Base-by-base conservation (phyloP, 2,113 vertebrate species). In the Alligator sinensis region DNA sequence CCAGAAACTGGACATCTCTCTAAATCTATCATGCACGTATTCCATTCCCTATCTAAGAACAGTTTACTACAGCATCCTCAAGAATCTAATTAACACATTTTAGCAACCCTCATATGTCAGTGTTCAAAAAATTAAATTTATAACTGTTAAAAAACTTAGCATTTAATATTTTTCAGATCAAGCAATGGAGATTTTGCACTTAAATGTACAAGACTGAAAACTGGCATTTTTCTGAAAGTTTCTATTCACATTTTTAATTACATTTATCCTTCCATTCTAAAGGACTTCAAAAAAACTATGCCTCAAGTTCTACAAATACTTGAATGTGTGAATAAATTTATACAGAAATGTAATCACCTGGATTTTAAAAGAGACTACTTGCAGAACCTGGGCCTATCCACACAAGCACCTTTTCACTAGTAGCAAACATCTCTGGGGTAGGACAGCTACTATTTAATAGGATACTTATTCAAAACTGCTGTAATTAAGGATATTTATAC, bases 1-100 rank as follows among this genome's bases (percentile, higher is more conserved):
- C 9, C 17, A 77, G 15, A 5, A 13, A 90, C 38, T 0, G 1
- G 3, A 85, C 55, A 75, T 84, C n/a, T 0, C 0, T 59, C 55
- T n/a, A 77, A 4, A 34, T 76, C 63, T 55, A 94, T 25, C 10
- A 1, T 34, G 25, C 7, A 12, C 55, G 83, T 85, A 68, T 90
- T 6, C 16, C 11, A 34, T 82, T 6, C 16, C 11, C n/a, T 55
- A 19, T 17, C 24, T 27, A 83, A 80, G 62, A 89, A 78, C 22
- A 24, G 11, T 74, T 74, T 47, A 74, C 64, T 60, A 86, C 34
- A 90, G 60, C 84, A 93, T 54, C 22, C 2, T 85, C 82, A 82
- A 6, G 68, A 64, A 91, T 34, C 8, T 60, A 2, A 82, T 81
- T 66, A 18, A 54, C 3, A 1, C 4, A 8, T 77, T 74, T 62